phyloP scores from a whole-genome alignment of 2,888 invertebrate genomes.

The Trichogramma evanescens region DNA sequence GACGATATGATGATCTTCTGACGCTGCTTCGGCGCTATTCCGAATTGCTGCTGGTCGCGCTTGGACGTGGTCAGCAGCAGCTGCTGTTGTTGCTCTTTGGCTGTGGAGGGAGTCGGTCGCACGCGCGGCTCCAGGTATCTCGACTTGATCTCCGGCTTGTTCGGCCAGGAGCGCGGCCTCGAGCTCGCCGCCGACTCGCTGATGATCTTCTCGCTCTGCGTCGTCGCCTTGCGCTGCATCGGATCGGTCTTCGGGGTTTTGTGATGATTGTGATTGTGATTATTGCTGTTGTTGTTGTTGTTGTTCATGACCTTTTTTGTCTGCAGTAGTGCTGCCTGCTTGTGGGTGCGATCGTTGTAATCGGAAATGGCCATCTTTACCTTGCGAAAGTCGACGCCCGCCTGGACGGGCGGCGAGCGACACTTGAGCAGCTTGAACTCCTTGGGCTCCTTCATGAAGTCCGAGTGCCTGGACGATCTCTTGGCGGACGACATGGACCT shows the following conservation, averaged over 20 bases:
- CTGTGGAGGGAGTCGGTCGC: conserved; percentile 24
- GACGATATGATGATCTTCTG: conserved; percentile 53
- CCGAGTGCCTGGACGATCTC: conserved; percentile 39
- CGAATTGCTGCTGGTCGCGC: conserved; percentile 14
- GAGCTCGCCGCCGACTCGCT: conserved; percentile 25
- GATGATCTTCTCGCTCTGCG: conserved; percentile 36
- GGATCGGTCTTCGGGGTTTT: conserved; percentile 41
- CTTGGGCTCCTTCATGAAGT: conserved; percentile 33
- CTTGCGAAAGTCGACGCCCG: conserved; percentile 43
- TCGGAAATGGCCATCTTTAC: conserved; percentile 46
- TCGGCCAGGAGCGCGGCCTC: conserved; percentile 45
- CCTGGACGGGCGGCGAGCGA: conserved; percentile 27
- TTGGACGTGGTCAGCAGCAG: conserved; percentile 18
- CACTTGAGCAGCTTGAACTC: conserved; percentile 1
- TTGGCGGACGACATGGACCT: conserved; percentile 26
- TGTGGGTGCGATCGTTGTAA: conserved; percentile 39
- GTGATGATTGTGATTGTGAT: too few relatives aligned
- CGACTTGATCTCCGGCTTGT: conserved; percentile 51
- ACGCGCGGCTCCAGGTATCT: conserved; percentile 58
- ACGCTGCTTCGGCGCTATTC: conserved; percentile 41
- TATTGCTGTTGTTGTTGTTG: too few relatives aligned
- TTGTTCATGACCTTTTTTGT: conserved; percentile 34
- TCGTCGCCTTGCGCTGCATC: conserved; percentile 35
- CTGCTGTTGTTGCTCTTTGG: conserved; percentile 36
- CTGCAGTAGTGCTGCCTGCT: conserved; percentile 30